Percentiles rank a stretch among this genome's conserved stretches.
These are phyloP conservation scores for Orussus abietinus DNA, from an alignment of 1,140 invertebrate species.

Conservation along the genomic window DNA sequence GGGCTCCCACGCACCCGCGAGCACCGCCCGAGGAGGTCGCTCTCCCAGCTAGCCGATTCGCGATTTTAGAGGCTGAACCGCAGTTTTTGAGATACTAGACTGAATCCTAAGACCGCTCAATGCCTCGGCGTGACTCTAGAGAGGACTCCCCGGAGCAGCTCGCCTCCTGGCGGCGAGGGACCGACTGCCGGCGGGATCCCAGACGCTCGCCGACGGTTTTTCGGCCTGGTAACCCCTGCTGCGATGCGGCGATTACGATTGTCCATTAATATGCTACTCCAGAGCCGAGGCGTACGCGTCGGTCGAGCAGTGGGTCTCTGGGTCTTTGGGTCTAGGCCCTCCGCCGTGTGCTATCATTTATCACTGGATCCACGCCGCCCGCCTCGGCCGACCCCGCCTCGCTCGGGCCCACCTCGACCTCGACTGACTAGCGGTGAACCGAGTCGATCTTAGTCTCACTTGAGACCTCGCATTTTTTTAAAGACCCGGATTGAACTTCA, in stretches of 20 bases:
- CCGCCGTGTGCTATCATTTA: slow-evolving; percentile 46
- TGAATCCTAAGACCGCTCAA: no score
- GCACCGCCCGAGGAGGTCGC: slow-evolving; percentile 19
- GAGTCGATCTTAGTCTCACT: no score
- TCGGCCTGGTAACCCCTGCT: slow-evolving; percentile 36
- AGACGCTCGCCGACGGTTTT: background rate
- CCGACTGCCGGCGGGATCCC: slow-evolving; percentile 22
- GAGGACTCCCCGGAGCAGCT: slow-evolving; percentile 1
- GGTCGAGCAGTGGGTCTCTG: slow-evolving; percentile 39
- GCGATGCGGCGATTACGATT: slow-evolving; percentile 50
- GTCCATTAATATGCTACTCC: slow-evolving; percentile 52
- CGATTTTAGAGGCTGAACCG: no score
- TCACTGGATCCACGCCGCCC: slow-evolving; percentile 38
- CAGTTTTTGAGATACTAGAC: no score
- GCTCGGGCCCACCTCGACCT: no score
- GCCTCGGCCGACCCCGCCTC: no score
- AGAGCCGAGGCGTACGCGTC: slow-evolving; percentile 20
- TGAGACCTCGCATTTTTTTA: no score
- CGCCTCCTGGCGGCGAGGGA: slow-evolving; percentile 24
- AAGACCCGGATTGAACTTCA: no score
- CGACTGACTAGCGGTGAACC: no score
- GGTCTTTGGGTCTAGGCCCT: slow-evolving; percentile 46
- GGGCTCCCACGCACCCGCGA: no score
- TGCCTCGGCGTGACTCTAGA: no score
- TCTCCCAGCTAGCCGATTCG: no score